A percentile compares a stretch with the other conserved stretches of the same genome.
phyloP scores from a whole-genome alignment of 2,797 vertebrate genomes.

The Taeniopygia guttata region DNA sequence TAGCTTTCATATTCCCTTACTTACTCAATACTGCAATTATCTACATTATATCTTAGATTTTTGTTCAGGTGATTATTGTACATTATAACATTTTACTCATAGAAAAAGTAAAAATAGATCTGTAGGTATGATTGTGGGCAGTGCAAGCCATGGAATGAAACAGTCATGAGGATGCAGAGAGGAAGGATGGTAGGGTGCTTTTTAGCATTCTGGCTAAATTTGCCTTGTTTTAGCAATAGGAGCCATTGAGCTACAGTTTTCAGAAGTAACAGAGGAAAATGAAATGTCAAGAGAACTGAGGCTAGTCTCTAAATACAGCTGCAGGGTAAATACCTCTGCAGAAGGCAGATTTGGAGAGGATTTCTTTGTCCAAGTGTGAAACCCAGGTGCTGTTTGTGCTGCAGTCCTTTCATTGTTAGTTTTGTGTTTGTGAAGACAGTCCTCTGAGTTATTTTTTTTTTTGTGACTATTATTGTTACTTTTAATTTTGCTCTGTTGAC shows the following conservation, averaged over 20 bases:
- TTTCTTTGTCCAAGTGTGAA: background rate
- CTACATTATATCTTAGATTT: background rate
- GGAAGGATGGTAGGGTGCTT: background rate
- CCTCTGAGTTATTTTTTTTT: background rate
- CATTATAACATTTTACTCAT: background rate
- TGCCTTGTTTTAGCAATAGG: background rate
- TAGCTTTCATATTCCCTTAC: background rate
- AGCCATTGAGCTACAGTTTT: background rate
- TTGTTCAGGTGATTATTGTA: background rate
- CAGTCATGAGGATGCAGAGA: background rate
- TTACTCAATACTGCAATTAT: background rate
- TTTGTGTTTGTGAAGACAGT: conserved; percentile 32
- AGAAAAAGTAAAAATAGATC: background rate
- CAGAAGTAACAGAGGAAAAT: background rate
- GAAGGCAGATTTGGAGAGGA: conserved; percentile 1
- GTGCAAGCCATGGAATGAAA: background rate
- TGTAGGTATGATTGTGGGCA: background rate
- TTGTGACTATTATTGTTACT: background rate
- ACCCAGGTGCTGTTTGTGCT: background rate
- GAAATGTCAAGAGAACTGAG: background rate
- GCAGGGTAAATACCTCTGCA: conserved; percentile 17
- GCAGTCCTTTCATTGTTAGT: background rate
- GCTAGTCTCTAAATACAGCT: background rate
- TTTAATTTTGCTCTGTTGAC: conserved; percentile 21
- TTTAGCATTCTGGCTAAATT: background rate